phyloP scores from a whole-genome alignment of 2,888 invertebrate genomes.

The Allacma fusca region DNA sequence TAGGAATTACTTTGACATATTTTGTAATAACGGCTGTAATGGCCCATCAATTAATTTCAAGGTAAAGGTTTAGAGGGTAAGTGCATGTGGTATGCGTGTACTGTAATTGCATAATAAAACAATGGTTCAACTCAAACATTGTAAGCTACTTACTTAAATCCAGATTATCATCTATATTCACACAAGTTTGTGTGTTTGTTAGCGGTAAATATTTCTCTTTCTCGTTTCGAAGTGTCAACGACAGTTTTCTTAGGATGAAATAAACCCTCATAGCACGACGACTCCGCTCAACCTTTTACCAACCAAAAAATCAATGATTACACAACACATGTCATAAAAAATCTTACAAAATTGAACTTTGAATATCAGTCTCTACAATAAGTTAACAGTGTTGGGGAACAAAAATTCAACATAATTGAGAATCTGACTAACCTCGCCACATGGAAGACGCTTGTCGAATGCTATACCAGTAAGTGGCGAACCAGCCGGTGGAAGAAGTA shows the following conservation, averaged over 20 bases:
- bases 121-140: too few relatives aligned
- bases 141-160: constrained; percentile 95
- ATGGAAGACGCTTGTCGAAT: constrained; percentile 91
- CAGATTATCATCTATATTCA: constrained; percentile 91
- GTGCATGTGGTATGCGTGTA: too few relatives aligned
- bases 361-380: too few relatives aligned
- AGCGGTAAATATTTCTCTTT: constrained; percentile 87
- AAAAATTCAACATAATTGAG: too few relatives aligned
- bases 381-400: too few relatives aligned
- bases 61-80: too few relatives aligned
- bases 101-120: too few relatives aligned
- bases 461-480: constrained; percentile 96
- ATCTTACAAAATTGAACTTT: too few relatives aligned
- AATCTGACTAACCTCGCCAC: constrained; percentile 88
- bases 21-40: too few relatives aligned
- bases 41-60: too few relatives aligned
- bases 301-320: background rate
- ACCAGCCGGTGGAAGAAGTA: constrained; percentile 91
- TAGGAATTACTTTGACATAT: too few relatives aligned
- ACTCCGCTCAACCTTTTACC: constrained; percentile 79
- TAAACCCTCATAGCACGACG: constrained; percentile 91
- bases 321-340: too few relatives aligned
- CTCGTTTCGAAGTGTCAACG: constrained; percentile 81
- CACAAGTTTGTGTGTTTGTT: constrained; percentile 85
- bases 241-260: constrained; percentile 84